Evolutionary conservation across 2,113 vertebrate species (phyloP), one percentile per base, ranked within the genome.

Genomic region (Vidua chalybeata): DNA sequence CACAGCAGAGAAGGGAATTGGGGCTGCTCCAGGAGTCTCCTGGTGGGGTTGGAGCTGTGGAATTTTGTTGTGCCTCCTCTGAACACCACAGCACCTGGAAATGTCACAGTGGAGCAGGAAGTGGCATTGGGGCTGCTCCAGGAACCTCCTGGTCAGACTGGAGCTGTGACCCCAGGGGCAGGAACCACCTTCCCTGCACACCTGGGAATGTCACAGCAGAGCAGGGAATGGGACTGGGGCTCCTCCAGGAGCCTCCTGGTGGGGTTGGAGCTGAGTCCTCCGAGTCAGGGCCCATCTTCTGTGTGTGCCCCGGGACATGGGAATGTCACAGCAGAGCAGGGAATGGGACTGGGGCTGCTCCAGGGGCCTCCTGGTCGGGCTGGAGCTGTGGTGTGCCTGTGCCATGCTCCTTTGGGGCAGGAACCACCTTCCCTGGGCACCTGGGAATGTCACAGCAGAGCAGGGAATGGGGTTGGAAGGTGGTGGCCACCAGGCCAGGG

Each of bases 21-120:
- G 31, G 26, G 24, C 35, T 61, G 11, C 35, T 6, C 59, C 2
- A 1, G 59, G 30, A 43, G 17, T 9, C 22, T 73, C 23, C 5
- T 0, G 2, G 3, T 9, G 4, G 18, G 11, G 11, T 1, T 59
- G 54, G 8, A 22, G 13, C 6, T n/a, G 21, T 45, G 51, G 0
- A 15, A 58, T n/a, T 58, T n/a, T n/a, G 33, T n/a, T 24, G 22
- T 59, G 22, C 22, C 22, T 59, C 28, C 21, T 15, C 46, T 24
- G 56, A 1, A 20, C 7, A 10, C 4, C 22, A 1, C 48, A 5
- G n/a, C 6, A 35, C 22, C 14, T 3, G 14, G 22, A 14, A 11
- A 22, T 58, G 55, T 10, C 56, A 17, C n/a, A 59, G n/a, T 7
- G 5, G n/a, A 6, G n/a, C 52, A 27, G 12, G 68, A 27, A 9